Conservation (phyloP, 2,888 invertebrate genomes). For the Eupithecia centaureata region DNA sequence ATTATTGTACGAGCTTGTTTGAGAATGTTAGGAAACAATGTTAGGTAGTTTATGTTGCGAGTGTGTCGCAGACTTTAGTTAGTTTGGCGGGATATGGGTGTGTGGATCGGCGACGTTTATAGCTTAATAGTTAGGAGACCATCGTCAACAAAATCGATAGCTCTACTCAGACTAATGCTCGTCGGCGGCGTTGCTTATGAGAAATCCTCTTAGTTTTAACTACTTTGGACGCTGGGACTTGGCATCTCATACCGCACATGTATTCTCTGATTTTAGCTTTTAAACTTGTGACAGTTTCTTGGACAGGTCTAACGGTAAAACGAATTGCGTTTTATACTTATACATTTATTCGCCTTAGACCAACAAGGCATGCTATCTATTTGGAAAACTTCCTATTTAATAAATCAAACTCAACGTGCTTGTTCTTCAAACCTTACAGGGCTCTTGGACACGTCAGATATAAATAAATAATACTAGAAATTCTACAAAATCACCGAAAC, state of each 20-base stretch:
- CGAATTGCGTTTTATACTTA: neutral
- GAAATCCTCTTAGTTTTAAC: slow-evolving; percentile 51
- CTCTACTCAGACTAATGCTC: slow-evolving; percentile 53
- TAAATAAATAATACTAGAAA: too few relatives aligned
- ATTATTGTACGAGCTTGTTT: slow-evolving; percentile 12
- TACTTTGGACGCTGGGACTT: slow-evolving; percentile 49
- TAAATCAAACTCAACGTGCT: too few relatives aligned
- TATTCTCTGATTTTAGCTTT: slow-evolving; percentile 27
- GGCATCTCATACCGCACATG: slow-evolving; percentile 37
- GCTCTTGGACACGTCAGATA: too few relatives aligned
- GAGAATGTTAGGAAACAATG: slow-evolving; percentile 51
- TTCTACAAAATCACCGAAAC: too few relatives aligned
- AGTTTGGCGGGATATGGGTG: slow-evolving; percentile 42
- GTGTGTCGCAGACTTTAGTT: slow-evolving; percentile 34
- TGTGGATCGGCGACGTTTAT: slow-evolving; percentile 44
- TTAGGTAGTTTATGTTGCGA: slow-evolving; percentile 42
- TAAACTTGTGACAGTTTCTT: slow-evolving; percentile 25
- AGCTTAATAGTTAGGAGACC: slow-evolving; percentile 48
- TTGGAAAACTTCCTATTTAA: neutral
- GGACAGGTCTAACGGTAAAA: slow-evolving; percentile 13
- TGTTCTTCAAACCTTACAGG: too few relatives aligned
- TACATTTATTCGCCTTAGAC: too few relatives aligned
- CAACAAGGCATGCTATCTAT: slow-evolving; percentile 6
- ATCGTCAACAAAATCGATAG: slow-evolving; percentile 57
- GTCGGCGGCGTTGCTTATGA: slow-evolving; percentile 45